phyloP scores from a whole-genome alignment of 2,888 invertebrate species.

The Laothoe populi region DNA sequence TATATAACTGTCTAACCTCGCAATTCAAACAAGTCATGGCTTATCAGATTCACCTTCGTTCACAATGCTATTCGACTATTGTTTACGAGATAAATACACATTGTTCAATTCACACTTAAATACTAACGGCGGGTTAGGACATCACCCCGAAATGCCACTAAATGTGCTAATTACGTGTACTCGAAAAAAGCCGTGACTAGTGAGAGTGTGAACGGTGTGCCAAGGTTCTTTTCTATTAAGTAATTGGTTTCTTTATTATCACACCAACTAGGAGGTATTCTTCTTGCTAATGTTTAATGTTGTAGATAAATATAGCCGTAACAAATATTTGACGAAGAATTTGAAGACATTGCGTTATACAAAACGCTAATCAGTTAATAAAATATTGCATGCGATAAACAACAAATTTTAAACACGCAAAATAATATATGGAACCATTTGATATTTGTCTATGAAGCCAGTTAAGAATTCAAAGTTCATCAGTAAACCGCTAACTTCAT shows the following conservation, averaged over 20 bases:
- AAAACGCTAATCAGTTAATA: not conserved
- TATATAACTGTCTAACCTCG: slow-evolving; percentile 51
- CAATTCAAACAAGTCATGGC: slow-evolving; percentile 47
- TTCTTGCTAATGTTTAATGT: not conserved
- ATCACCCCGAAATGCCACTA: slow-evolving; percentile 40
- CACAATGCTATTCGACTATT: slow-evolving; percentile 49
- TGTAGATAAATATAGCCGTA: not conserved
- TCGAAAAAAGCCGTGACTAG: slow-evolving; percentile 32
- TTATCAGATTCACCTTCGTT: slow-evolving; percentile 53
- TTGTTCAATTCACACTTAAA: slow-evolving; percentile 58
- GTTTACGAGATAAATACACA: slow-evolving; percentile 53
- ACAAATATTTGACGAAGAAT: not conserved
- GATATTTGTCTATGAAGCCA: not conserved
- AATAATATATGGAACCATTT: not conserved
- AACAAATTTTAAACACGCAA: not conserved
- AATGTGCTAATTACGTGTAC: slow-evolving; percentile 47
- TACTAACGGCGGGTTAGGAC: slow-evolving; percentile 46
- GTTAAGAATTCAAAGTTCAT: not conserved
- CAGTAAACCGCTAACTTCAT: too few relatives aligned
- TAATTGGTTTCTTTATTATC: slow-evolving; percentile 29
- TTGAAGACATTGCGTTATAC: not conserved
- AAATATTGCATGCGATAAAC: not conserved
- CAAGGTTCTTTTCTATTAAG: slow-evolving; percentile 23
- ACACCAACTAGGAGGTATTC: not conserved
- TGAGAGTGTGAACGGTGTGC: slow-evolving; percentile 5